Conservation (phyloP, 2,113 vertebrate genomes). For the Scytalopus superciliaris region DNA sequence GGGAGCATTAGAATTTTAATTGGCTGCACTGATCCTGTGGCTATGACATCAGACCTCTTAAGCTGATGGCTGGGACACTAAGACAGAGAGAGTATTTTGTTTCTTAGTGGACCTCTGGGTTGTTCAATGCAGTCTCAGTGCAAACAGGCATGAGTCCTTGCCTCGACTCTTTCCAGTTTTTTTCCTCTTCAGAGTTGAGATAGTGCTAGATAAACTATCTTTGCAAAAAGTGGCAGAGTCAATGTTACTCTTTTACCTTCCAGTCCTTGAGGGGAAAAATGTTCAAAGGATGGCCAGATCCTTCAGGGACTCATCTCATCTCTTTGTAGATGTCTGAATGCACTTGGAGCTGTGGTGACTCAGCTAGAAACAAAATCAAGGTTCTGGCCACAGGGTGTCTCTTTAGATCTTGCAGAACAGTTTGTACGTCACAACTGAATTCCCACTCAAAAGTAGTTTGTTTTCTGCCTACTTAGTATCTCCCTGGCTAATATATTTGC, state of each 20-base stretch:
- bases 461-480: background rate
- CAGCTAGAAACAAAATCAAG: background rate
- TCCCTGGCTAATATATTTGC: background rate
- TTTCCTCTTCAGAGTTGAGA: background rate
- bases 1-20: background rate
- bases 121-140: background rate
- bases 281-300: background rate
- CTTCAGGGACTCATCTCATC: background rate
- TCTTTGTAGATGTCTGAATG: background rate
- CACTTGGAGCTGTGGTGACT: background rate
- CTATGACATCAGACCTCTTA: background rate
- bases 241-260: background rate
- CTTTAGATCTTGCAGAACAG: background rate
- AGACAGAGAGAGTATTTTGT: background rate
- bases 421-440: background rate
- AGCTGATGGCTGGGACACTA: background rate
- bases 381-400: background rate
- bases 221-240: background rate
- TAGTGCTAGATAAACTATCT: background rate
- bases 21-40: background rate
- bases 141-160: background rate
- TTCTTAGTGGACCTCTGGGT: background rate
- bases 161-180: background rate
- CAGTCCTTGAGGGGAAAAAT: background rate
- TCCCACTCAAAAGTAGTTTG: background rate